phyloP scores from a whole-genome alignment of 2,797 vertebrate species.

The Ciconia nigra region DNA sequence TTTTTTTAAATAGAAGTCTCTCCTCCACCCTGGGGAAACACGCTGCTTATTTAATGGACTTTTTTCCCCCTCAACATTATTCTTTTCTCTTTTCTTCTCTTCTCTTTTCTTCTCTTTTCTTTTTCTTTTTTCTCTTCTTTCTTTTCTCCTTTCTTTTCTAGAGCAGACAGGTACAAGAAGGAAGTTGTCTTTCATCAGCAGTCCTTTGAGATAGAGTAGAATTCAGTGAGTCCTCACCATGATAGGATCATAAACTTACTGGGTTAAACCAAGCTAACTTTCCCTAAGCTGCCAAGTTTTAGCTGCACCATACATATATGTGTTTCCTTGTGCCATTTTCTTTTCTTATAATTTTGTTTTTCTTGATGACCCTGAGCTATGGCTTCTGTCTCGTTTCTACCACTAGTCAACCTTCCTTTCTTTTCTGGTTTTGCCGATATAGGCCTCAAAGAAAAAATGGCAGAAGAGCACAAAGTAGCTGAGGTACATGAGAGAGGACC shows the following conservation, averaged over 20 bases:
- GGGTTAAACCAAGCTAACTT: conserved; percentile 73
- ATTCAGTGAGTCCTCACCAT: conserved; percentile 77
- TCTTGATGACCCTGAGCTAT: conserved; percentile 79
- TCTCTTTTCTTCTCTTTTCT: neutral
- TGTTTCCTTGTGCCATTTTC: conserved; percentile 82
- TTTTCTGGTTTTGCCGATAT: conserved; percentile 87
- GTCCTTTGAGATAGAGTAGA: conserved; percentile 70
- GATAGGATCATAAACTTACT: conserved; percentile 80
- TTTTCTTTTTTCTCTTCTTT: neutral
- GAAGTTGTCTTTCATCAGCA: conserved; percentile 62
- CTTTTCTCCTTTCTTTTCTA: conserved; percentile 37
- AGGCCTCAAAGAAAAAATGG: conserved; percentile 98
- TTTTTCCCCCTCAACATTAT: neutral
- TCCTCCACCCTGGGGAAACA: conserved; percentile 50
- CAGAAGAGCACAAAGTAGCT: conserved; percentile 99
- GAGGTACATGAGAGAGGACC: conserved; percentile 99
- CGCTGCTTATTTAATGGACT: conserved; percentile 13
- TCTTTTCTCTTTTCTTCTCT: neutral
- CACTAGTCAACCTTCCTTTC: conserved; percentile 77
- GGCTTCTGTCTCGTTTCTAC: conserved; percentile 71
- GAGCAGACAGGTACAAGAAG: conserved; percentile 66
- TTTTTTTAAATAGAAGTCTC: conserved; percentile 34
- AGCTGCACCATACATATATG: conserved; percentile 75
- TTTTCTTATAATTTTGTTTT: conserved; percentile 67
- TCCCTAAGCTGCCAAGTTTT: conserved; percentile 77